Evolutionary conservation across 1,140 invertebrate genomes (phyloP).

Genomic region (Drosophila ficusphila): DNA sequence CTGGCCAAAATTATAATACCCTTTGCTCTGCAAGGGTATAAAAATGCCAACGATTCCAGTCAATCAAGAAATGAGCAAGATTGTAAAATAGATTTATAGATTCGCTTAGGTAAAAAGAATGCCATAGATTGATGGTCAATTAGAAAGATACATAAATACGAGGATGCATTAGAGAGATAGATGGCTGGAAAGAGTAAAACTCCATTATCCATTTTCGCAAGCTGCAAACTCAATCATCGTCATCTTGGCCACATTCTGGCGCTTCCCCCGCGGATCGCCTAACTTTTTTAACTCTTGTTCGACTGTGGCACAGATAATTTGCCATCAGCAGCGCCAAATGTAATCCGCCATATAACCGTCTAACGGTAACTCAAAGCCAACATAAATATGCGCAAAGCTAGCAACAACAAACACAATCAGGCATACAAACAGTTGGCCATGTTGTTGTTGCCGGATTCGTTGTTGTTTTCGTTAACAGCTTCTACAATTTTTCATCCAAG

Average conservation of each 20-base stretch:
- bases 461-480: constrained; percentile 68
- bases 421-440: constrained; percentile 66
- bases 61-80: constrained; percentile 7
- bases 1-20: no score
- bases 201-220: constrained; percentile 30
- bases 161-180: constrained; percentile 40
- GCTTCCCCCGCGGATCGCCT: background rate
- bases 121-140: constrained; percentile 40
- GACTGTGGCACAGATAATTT: constrained; percentile 69
- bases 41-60: background rate
- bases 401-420: constrained; percentile 63
- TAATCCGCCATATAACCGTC: constrained; percentile 79
- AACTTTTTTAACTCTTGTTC: constrained; percentile 16
- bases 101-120: background rate
- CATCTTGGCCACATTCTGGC: constrained; percentile 43
- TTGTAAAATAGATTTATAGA: constrained; percentile 31
- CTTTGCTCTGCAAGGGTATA: no score
- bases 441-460: constrained; percentile 8
- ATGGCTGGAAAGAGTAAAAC: constrained; percentile 27
- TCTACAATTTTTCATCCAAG: constrained; percentile 76
- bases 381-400: constrained; percentile 72
- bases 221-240: constrained; percentile 42
- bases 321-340: constrained; percentile 76
- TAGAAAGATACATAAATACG: constrained; percentile 40
- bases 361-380: constrained; percentile 81